phyloP scores from a whole-genome alignment of 2,888 invertebrate species.

The Notodonta ziczac region DNA sequence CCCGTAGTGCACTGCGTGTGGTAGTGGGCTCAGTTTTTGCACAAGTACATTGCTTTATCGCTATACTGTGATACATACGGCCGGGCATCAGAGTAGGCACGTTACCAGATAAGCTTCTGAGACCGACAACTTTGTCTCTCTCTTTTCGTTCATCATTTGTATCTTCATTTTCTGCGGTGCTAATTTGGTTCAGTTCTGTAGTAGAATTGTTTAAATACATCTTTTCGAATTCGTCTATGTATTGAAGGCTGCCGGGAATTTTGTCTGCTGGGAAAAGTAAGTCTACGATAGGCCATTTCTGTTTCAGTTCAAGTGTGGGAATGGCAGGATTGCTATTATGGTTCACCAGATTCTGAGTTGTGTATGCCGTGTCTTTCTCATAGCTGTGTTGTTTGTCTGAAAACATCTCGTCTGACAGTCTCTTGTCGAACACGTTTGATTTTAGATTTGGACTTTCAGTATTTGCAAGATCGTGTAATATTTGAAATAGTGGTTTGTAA shows the following conservation, averaged over 20 bases:
- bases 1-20: neutral
- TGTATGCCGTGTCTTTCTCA: conserved; percentile 47
- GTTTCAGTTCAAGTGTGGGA: conserved; percentile 59
- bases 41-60: conserved; percentile 45
- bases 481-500: conserved; percentile 37
- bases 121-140: conserved; percentile 56
- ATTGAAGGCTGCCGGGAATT: conserved; percentile 17
- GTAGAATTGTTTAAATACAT: conserved; percentile 6
- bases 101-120: conserved; percentile 57
- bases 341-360: conserved; percentile 37
- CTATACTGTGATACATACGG: conserved; percentile 12
- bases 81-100: conserved; percentile 11
- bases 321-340: conserved; percentile 46
- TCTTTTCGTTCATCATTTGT: conserved; percentile 18
- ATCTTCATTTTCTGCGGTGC: conserved; percentile 6
- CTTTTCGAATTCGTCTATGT: conserved; percentile 24
- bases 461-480: conserved; percentile 38
- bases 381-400: conserved; percentile 61
- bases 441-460: conserved; percentile 50
- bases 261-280: conserved; percentile 33
- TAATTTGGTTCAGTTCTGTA: neutral
- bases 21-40: conserved; percentile 34
- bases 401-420: conserved; percentile 67
- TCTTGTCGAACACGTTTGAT: conserved; percentile 64
- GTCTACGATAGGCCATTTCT: conserved; percentile 62